Conservation (phyloP, 2,113 vertebrate genomes). For the Muntiacus reevesi region DNA sequence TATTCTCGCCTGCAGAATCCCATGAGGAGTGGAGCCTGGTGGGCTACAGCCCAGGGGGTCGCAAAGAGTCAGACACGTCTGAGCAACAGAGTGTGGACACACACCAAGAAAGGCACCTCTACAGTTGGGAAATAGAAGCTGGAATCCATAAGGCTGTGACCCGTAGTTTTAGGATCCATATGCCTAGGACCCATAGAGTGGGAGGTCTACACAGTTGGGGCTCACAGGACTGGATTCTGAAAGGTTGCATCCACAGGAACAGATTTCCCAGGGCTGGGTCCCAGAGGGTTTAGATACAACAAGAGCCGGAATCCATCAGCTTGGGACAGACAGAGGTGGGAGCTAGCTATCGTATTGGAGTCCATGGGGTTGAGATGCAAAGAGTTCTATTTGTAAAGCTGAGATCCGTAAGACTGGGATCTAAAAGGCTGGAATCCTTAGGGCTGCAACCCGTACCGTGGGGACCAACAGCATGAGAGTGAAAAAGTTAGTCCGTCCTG, state of each 20-base stretch:
- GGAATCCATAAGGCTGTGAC: rapidly evolving
- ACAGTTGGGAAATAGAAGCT: rapidly evolving
- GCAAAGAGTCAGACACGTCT: rapidly evolving
- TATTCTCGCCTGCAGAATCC: not conserved
- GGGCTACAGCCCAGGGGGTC: not conserved
- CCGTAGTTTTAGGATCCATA: rapidly evolving
- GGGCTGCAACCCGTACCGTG: rapidly evolving
- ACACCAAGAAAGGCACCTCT: not conserved
- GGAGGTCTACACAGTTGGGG: rapidly evolving
- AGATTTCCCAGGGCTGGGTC: too few relatives aligned
- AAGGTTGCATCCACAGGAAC: not conserved
- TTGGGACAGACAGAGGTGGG: rapidly evolving
- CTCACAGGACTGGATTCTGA: too few relatives aligned
- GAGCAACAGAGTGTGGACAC: rapidly evolving
- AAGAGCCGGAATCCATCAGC: not conserved
- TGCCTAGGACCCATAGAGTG: rapidly evolving
- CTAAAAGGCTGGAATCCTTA: not conserved
- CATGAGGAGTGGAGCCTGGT: not conserved
- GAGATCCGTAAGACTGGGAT: not conserved
- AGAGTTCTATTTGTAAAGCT: not conserved
- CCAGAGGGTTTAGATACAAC: not conserved
- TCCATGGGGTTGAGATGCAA: not conserved
- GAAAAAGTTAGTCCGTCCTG: rapidly evolving
- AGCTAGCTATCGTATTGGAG: rapidly evolving
- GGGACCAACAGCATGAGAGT: not conserved